Evolutionary conservation across 2,113 vertebrate species (phyloP).

Genomic region (Mormyrus lacerda): DNA sequence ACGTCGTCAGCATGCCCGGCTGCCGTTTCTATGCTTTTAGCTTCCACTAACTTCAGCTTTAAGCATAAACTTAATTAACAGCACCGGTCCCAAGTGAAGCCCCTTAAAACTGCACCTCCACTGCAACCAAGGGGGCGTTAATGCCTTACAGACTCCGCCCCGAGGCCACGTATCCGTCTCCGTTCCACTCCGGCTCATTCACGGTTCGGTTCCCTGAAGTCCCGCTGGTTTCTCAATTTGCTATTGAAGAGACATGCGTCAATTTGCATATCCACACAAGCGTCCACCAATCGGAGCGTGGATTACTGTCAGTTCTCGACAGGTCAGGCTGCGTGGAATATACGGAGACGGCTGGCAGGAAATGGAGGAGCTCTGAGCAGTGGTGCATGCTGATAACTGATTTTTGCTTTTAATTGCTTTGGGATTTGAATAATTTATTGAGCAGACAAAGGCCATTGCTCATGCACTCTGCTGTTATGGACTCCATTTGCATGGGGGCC

Average conservation of each 20-base stretch:
- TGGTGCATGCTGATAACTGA: conserved; percentile 48
- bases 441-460: conserved; percentile 46
- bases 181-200: not conserved
- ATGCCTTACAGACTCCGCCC: not conserved
- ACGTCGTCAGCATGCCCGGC: not conserved
- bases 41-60: not conserved
- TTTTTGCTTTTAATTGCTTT: conserved; percentile 56
- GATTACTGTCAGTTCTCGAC: not conserved
- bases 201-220: not conserved
- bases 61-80: not conserved
- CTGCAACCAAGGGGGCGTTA: not conserved
- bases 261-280: not conserved
- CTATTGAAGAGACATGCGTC: not conserved
- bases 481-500: conserved; percentile 10
- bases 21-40: not conserved
- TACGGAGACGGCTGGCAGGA: conserved; percentile 30
- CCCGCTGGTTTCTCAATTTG: not conserved
- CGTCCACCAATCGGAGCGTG: not conserved
- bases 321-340: conserved; percentile 1
- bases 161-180: not conserved
- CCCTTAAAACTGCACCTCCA: not conserved
- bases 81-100: not conserved
- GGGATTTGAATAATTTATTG: conserved; percentile 66
- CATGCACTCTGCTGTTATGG: conserved; percentile 5
- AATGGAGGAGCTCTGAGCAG: conserved; percentile 34